phyloP scores from a whole-genome alignment of 2,888 invertebrate genomes.

The Nasonovia ribisnigri region DNA sequence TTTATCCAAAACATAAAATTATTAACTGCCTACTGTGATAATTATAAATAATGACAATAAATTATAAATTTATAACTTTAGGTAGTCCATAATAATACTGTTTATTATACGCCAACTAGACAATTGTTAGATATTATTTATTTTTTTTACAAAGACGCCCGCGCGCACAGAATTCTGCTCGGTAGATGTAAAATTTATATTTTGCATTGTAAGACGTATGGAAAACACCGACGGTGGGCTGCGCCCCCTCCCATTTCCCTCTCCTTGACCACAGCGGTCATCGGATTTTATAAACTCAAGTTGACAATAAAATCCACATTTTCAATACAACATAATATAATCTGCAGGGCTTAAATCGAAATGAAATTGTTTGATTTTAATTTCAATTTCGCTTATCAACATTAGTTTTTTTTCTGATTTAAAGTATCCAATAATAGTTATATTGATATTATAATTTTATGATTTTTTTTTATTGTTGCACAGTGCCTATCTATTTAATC shows the following conservation, averaged over 20 bases:
- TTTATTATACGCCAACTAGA: background rate
- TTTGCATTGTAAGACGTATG: background rate
- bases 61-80: background rate
- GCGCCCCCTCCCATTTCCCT: background rate
- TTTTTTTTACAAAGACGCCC: background rate
- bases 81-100: background rate
- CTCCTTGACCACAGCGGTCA: background rate
- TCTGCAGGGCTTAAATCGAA: background rate
- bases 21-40: background rate
- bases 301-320: background rate
- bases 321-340: background rate
- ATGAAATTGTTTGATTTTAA: too few relatives aligned
- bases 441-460: too few relatives aligned
- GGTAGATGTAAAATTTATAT: background rate
- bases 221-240: background rate
- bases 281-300: background rate
- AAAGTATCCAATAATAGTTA: too few relatives aligned
- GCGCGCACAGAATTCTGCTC: background rate
- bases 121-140: background rate
- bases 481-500: too few relatives aligned
- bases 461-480: too few relatives aligned
- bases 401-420: too few relatives aligned
- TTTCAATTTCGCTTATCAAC: too few relatives aligned
- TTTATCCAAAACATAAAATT: background rate
- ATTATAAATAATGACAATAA: background rate